phyloP scores from a whole-genome alignment of 2,113 vertebrate species.

The Rhea americana region DNA sequence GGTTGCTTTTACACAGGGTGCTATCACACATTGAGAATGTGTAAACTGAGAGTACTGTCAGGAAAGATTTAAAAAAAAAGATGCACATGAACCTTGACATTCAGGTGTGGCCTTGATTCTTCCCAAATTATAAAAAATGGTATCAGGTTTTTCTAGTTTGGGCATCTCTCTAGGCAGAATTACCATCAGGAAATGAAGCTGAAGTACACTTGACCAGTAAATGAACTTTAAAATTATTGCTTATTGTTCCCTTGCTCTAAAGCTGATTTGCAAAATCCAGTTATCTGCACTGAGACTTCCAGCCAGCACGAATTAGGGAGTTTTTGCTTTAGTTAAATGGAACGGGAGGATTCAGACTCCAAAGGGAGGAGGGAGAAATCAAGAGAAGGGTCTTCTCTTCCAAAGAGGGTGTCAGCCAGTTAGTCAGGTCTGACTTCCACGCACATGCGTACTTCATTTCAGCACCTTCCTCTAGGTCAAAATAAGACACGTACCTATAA shows the following conservation, averaged over 20 bases:
- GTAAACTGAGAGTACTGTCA: no score
- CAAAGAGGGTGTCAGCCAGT: neutral
- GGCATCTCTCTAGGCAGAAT: neutral
- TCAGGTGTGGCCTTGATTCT: neutral
- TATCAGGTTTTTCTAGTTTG: neutral
- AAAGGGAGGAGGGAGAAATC: neutral
- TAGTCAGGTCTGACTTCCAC: rapidly evolving
- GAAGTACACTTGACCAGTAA: neutral
- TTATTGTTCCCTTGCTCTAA: neutral
- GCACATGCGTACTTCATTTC: neutral
- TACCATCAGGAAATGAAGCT: neutral
- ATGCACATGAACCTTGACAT: rapidly evolving
- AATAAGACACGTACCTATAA: neutral
- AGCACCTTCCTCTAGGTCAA: neutral
- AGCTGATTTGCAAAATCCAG: slow-evolving; percentile 32
- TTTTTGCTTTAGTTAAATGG: neutral
- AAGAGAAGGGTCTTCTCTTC: neutral
- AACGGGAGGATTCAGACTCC: neutral
- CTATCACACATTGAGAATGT: neutral
- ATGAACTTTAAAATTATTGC: neutral
- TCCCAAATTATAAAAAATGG: neutral
- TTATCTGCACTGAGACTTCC: neutral
- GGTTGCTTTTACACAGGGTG: neutral
- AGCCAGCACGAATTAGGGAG: neutral
- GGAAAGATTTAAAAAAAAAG: no score